Evolutionary conservation across 2,888 invertebrate species (phyloP), one percentile per base, ranked within the genome.

Genomic region (Watsonalla binaria): DNA sequence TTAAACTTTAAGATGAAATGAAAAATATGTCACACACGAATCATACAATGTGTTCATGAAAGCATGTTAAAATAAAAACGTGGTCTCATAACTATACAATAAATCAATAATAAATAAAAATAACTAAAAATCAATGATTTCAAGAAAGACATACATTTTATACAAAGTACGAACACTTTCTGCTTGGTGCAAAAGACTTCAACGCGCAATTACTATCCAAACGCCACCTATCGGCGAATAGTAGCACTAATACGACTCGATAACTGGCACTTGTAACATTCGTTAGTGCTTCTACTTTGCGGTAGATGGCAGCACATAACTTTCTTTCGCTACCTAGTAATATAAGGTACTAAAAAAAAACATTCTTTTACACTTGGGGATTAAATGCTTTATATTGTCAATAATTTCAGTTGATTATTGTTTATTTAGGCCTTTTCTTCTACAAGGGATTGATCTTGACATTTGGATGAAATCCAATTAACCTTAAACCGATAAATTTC

Each of bases 121-220:
- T n/a, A n/a, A n/a, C n/a, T n/a, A n/a, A n/a, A n/a, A n/a, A n/a
- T n/a, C n/a, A n/a, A 11, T 15, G 5, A 45, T 13, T 1, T 6
- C 5, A n/a, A 50, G 46, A 47, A 47, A 1, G 24, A 24, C 24
- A 24, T 24, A 2, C 1, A 24, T 24, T 24, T 24, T 4, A 24
- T 2, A 24, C 24, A 24, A 24, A 24, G 24, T 24, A 14, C 33
- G 6, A 13, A 13, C 50, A 14, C 47, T 47, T 51, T 46, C 47
- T 15, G n/a, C 14, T 48, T 54, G 14, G 54, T 72, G 74, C 57
- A 77, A 80, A 82, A 80, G 81, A 86, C 78, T 68, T 82, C 72
- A 84, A 86, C 84, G 84, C 71, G 60, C 47, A 35, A 6, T 2
- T 0, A 0, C 0, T 0, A 45, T 5, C n/a, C 35, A 35, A 58